Evolutionary conservation across 2,888 invertebrate genomes (phyloP), one percentile per base, ranked within the genome.

Genomic region (Cephus pygmeus): DNA sequence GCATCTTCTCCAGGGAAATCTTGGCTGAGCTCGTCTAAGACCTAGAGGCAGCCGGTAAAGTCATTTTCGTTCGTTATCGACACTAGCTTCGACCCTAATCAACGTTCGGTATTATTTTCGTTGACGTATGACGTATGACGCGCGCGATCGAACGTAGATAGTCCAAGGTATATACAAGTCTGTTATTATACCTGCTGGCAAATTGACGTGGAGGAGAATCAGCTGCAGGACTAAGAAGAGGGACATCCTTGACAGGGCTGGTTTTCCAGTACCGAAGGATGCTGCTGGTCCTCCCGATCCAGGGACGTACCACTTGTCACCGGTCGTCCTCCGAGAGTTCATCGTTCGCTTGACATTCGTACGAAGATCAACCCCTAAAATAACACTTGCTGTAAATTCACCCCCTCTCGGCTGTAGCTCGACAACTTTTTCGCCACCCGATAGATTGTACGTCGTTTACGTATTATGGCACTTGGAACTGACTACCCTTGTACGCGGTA

Each of bases 261-360:
- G 1, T 56, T 2, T 56, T 4, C 1, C 23, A 56, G 56, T 56
- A 6, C 23, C 56, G 9, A 23, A 6, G 56, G 56, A 56, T 23
- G 23, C 56, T 56, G 56, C 56, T 23, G 23, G 56, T 9, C 56
- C 56, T 2, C 9, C 56, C 23, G 56, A 56, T 9, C 23, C 23
- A 9, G 9, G 23, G 23, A 23, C 23, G 56, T 23, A 56, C 6
- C 56, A 56, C 23, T 56, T 23, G 56, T 2, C 56, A 23, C 56
- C 56, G 56, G 23, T 23, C 56, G 78, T 76, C 83, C 82, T 81
- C 79, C 83, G 84, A 79, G 80, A 84, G 83, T 85, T 86, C 86
- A 86, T 87, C 85, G 86, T 84, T 84, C 83, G 79, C 85, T 84
- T 80, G 84, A 85, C 85, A 86, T 85, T 83, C 81, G 80, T 80